phyloP scores from a whole-genome alignment of 2,797 vertebrate species.

The Echeneis naucrates region DNA sequence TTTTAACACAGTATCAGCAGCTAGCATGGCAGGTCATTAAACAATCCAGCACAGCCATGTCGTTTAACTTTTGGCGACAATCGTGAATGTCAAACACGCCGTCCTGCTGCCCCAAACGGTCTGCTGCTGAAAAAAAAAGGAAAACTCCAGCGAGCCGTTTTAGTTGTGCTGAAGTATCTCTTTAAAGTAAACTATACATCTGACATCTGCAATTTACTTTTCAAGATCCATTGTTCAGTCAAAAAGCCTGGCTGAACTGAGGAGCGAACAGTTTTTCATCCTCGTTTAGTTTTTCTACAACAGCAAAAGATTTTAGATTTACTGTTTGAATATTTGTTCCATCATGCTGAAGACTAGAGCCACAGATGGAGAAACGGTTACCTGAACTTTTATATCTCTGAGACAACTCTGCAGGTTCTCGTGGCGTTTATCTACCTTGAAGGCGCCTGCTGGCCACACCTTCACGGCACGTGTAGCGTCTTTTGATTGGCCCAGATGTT shows the following conservation, averaged over 20 bases:
- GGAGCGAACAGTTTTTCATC: not conserved
- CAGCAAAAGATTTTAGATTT: not conserved
- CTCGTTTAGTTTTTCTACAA: not conserved
- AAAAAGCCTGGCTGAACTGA: not conserved
- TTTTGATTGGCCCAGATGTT: slow-evolving; percentile 3
- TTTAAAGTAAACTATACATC: not conserved
- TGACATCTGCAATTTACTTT: not conserved
- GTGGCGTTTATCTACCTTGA: not conserved
- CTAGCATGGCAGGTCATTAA: no score
- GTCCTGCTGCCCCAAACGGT: not conserved
- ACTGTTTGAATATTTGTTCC: not conserved
- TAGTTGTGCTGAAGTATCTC: no score
- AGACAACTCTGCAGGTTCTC: not conserved
- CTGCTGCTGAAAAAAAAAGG: not conserved
- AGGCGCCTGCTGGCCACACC: not conserved
- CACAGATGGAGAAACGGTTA: not conserved
- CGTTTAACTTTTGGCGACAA: no score
- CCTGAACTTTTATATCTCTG: not conserved
- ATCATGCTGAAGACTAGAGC: no score
- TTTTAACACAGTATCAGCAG: no score
- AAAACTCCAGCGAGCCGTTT: not conserved
- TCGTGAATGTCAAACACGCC: not conserved
- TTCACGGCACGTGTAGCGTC: not conserved
- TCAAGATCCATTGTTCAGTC: not conserved
- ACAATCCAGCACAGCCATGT: no score